Base-by-base conservation (phyloP, 2,113 vertebrate species). In the Reinhardtius hippoglossoides region DNA sequence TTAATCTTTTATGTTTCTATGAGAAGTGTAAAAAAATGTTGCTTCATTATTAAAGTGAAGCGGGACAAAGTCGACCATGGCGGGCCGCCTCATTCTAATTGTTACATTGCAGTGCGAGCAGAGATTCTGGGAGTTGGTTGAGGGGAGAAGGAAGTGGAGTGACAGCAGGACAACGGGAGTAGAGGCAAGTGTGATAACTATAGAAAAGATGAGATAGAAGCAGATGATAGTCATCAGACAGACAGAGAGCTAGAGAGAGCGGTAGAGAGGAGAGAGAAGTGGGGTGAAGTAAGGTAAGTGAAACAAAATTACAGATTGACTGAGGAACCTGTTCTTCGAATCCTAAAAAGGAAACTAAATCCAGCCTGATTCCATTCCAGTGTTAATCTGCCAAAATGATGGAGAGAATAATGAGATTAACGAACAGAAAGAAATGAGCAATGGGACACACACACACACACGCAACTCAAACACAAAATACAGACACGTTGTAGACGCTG, bases 331-430 rank as follows among this genome's bases (percentile, higher is more conserved):
- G 83, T 71, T 78, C 42, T 61, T 23, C 14, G 26, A 55, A 66
- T 84, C 79, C 83, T 66, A 73, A 87, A 85, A 84, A 74, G 70
- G 82, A 85, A 85, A 80, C 56, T 55, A 82, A 89, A 91, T 89
- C 84, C 82, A 78, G 57, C 67, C 76, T 83, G 48, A 87, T 80
- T 75, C 82, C 62, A 73, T 87, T 78, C 57, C 70, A 55, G 66
- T 68, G 85, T 82, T 87, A 82, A 83, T 73, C 82, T 83, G 79
- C 58, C 77, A 78, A 79, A 60, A 84, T 78, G 85, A 86, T 85
- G 78, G 18, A 73, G 71, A 64, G 78, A 89, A 85, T 80, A 89
- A 85, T 80, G 54, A 83, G 86, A 89, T 91, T 86, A 89, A 70
- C 73, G 35, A 81, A 83, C 76, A 80, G 40, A 80, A 80, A 71